Evolutionary conservation across 2,888 invertebrate species (phyloP), one percentile per base, ranked within the genome.

Genomic region (Oligia latruncula): DNA sequence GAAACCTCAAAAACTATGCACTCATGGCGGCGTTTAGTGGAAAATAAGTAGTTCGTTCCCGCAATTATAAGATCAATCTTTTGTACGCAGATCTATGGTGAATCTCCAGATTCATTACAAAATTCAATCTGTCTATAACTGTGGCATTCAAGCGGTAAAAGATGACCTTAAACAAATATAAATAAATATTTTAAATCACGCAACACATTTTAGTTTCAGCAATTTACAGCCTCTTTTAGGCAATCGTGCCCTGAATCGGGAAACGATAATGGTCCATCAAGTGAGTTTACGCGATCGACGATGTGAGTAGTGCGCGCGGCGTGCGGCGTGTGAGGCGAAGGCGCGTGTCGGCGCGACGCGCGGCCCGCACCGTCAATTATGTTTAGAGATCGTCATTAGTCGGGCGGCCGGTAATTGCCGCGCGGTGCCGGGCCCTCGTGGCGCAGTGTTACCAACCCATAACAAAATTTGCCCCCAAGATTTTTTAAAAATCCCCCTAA

Each of bases 301-400:
- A 74, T 11, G 68, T 74, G 23, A 67, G 70, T 20, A 40, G 49
- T 46, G 35, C 11, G 52, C 5, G 52, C 17, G 52, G 52, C 17
- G 49, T 4, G 52, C n/a, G n/a, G n/a, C n/a, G 40, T 35, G 49
- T 11, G 60, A 11, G 58, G 23, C 49, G 75, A 43, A 49, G 49
- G 66, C 43, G 29, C 9, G 46, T 40, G 46, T 64, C 62, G 29
- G 15, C 29, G 29, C 2, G 29, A 17, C 29, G 29, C 62, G 62
- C 35, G 20, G 9, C 11, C 64, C 64, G 9, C 20, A 4, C 20
- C 55, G 17, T n/a, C 40, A 20, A 62, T n/a, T 72, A 40, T 64
- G 43, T 65, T 52, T 13, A 65, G 65, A 35, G 68, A 68, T 40
- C 20, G 68, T 40, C 40, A 74, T 67, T 67, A 74, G 49, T 40